Evolutionary conservation across 2,797 vertebrate genomes (phyloP).

Genomic region (Dromococcyx pavoninus): DNA sequence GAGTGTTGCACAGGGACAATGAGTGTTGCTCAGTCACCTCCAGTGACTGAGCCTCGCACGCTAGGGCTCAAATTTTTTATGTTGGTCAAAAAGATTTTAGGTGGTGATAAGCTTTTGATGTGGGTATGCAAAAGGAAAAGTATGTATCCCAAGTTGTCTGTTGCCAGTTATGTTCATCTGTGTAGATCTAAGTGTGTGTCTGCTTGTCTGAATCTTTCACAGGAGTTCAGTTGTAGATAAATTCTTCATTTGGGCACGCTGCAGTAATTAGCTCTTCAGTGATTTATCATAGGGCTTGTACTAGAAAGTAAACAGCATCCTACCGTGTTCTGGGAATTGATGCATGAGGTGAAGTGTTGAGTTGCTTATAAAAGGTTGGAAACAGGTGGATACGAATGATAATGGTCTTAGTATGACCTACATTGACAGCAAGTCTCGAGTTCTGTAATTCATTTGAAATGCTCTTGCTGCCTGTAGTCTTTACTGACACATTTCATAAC

Average conservation of each 20-base stretch:
- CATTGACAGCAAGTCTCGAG: neutral
- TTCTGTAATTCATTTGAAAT: neutral
- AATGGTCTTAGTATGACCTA: neutral
- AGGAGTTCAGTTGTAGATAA: neutral
- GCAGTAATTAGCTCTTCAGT: neutral
- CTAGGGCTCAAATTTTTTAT: neutral
- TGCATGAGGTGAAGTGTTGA: neutral
- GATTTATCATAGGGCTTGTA: neutral
- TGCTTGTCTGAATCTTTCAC: neutral
- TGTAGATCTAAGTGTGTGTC: neutral
- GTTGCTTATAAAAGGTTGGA: neutral
- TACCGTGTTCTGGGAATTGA: neutral
- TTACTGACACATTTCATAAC: fast-evolving
- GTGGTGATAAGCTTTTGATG: neutral
- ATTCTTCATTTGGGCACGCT: neutral
- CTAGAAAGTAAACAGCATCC: neutral
- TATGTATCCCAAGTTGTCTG: neutral
- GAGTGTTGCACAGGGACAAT: neutral
- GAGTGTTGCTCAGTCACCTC: neutral
- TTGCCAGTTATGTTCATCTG: neutral
- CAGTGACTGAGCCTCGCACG: neutral
- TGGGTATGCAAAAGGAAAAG: neutral
- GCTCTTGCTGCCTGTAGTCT: neutral
- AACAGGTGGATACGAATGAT: neutral
- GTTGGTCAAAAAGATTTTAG: neutral